Percentiles rank a stretch among this genome's conserved stretches.
phyloP scores from a whole-genome alignment of 2,888 invertebrate species.

The Caradrina kadenii region DNA sequence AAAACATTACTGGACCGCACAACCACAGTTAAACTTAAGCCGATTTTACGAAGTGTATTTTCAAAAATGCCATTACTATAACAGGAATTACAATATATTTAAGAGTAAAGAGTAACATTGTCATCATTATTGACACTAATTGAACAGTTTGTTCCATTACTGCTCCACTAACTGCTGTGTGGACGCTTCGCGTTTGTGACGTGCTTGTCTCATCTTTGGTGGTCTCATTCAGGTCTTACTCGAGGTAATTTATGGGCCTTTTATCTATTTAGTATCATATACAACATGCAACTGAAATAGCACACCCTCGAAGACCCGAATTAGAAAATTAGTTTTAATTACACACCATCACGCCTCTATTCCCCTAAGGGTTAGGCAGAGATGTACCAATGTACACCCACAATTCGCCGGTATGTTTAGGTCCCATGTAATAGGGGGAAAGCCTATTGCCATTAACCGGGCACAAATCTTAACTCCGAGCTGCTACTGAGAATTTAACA shows the following conservation, averaged over 20 bases:
- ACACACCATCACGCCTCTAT: too few species aligned
- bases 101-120: neutral
- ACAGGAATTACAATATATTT: conserved; percentile 16
- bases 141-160: neutral
- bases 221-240: neutral
- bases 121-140: neutral
- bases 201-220: too few species aligned
- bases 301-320: too few species aligned
- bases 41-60: conserved; percentile 26
- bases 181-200: neutral
- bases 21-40: conserved; percentile 42
- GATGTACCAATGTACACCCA: too few species aligned
- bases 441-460: too few species aligned
- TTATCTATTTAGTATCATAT: neutral
- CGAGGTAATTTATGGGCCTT: neutral
- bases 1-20: conserved; percentile 22
- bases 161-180: neutral
- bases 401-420: too few species aligned
- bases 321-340: too few species aligned
- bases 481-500: too few species aligned
- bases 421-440: too few species aligned
- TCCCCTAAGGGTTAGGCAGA: too few species aligned
- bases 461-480: too few species aligned
- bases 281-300: too few species aligned
- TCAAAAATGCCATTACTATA: conserved; percentile 5